Conservation (phyloP, 2,797 vertebrate genomes). For the Cossypha caffra region DNA sequence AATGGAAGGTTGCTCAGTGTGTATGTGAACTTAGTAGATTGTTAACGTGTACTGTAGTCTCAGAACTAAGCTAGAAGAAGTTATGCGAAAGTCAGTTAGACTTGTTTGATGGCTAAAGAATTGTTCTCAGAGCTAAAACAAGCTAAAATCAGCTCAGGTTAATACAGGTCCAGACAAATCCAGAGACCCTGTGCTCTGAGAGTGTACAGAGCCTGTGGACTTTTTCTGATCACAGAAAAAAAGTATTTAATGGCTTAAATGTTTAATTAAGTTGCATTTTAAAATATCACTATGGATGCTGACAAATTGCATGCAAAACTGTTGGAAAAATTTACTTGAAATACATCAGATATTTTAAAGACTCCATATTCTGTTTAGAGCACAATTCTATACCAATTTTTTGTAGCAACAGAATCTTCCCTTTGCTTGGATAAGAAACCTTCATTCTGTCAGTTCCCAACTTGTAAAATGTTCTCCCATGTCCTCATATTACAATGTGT, state of each 20-base stretch:
- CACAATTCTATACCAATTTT: background rate
- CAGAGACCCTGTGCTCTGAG: background rate
- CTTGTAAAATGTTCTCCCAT: background rate
- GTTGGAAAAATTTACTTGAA: background rate
- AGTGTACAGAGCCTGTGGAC: background rate
- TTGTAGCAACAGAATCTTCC: background rate
- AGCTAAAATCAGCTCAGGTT: background rate
- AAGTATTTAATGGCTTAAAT: background rate
- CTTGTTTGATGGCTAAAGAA: background rate
- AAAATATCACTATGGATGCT: rapidly evolving
- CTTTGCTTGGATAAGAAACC: background rate
- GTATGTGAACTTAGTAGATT: background rate
- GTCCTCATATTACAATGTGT: background rate
- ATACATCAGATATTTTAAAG: background rate
- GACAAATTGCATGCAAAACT: background rate
- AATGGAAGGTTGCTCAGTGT: background rate
- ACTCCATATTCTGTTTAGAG: background rate
- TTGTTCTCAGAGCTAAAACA: background rate
- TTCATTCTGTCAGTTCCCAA: background rate
- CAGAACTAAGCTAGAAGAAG: background rate
- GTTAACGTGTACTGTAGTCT: background rate
- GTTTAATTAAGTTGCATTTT: background rate
- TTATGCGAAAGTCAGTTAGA: background rate
- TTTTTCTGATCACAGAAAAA: background rate
- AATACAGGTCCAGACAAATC: background rate